These are phyloP conservation scores for Chironomus striatipennis DNA, from an alignment of 1,140 invertebrate genomes.

Conservation along the genomic window DNA sequence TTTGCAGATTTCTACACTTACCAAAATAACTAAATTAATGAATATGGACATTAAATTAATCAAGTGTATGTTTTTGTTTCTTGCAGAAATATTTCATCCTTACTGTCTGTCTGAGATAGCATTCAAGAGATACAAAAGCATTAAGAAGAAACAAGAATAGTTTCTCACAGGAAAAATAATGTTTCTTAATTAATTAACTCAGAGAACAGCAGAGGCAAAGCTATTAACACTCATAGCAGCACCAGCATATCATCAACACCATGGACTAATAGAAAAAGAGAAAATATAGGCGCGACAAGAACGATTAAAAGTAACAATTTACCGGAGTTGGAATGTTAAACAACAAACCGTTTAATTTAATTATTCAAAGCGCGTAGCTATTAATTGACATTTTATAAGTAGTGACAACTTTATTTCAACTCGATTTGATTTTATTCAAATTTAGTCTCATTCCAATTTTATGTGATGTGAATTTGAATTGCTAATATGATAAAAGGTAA, in stretches of 20 bases:
- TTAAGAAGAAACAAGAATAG: too few relatives aligned
- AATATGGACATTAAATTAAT: too few relatives aligned
- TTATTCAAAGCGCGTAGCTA: neutral
- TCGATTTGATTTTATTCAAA: too few relatives aligned
- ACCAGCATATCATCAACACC: neutral
- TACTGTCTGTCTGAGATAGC: too few relatives aligned
- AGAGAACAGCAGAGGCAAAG: neutral
- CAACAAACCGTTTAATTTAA: neutral
- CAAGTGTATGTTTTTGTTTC: too few relatives aligned
- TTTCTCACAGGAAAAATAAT: neutral
- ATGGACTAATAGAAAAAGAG: neutral
- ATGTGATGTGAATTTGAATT: neutral
- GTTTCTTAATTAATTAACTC: conserved; percentile 3
- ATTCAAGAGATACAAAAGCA: too few relatives aligned
- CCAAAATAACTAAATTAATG: too few relatives aligned
- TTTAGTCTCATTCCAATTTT: neutral
- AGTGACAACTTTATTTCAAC: neutral
- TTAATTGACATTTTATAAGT: conserved; percentile 4
- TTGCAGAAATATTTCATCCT: too few relatives aligned
- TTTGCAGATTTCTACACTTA: too few relatives aligned
- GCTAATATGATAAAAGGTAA: neutral
- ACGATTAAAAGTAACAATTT: neutral
- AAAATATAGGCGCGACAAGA: neutral
- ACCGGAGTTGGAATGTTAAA: neutral
- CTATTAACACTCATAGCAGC: neutral